Conservation (phyloP, 2,888 invertebrate species). For the Amphipoea oculea region DNA sequence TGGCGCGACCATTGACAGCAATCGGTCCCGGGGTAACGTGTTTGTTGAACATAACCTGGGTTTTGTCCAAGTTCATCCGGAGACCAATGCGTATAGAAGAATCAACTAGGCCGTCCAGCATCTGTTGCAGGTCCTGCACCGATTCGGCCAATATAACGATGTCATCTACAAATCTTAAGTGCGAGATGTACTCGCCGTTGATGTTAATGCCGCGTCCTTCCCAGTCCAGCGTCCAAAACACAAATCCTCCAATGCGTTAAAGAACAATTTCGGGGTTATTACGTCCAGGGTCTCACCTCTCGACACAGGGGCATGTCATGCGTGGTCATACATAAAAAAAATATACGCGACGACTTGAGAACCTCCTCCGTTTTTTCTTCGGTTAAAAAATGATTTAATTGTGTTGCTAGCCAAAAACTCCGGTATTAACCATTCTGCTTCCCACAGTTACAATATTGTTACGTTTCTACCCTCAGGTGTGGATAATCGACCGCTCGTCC, state of each 20-base stretch:
- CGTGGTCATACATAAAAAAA: no score
- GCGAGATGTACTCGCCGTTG: neutral
- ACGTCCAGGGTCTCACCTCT: no score
- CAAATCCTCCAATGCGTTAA: neutral
- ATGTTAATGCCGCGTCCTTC: neutral
- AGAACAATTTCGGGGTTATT: neutral
- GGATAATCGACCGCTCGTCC: conserved; percentile 96
- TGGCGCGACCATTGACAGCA: no score
- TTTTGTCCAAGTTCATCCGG: neutral
- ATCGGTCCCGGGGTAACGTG: no score
- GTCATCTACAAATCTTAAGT: no score
- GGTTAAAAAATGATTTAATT: neutral
- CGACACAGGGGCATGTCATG: no score
- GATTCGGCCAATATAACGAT: neutral
- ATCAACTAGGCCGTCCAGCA: neutral
- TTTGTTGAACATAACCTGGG: neutral
- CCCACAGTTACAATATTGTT: neutral
- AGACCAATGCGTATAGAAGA: neutral
- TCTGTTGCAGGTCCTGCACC: neutral
- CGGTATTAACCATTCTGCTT: no score
- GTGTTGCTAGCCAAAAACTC: neutral
- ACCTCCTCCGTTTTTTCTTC: no score
- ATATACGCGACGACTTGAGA: no score
- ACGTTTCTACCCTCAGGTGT: conserved; percentile 91
- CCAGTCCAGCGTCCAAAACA: no score